phyloP scores from a whole-genome alignment of 2,113 vertebrate genomes.

The Clupea harengus region DNA sequence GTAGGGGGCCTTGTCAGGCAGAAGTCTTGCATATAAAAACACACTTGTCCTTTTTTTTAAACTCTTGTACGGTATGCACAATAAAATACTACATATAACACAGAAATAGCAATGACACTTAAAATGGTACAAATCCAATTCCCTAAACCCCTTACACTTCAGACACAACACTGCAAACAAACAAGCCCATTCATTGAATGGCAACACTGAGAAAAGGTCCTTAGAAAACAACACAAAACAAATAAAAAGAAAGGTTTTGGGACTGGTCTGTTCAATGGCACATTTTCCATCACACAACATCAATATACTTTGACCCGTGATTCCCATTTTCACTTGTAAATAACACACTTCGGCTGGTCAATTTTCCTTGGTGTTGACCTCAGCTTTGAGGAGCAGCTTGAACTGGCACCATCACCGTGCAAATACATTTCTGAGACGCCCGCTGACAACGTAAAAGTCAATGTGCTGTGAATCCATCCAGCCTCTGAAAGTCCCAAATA shows the following conservation, averaged over 20 bases:
- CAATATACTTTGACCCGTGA: neutral
- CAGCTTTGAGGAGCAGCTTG: neutral
- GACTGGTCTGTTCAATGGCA: neutral
- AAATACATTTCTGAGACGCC: neutral
- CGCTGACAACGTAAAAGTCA: neutral
- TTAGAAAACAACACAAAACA: neutral
- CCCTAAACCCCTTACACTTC: neutral
- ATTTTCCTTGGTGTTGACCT: neutral
- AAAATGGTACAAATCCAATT: slow-evolving; percentile 25
- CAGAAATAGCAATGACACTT: slow-evolving; percentile 17
- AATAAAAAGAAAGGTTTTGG: neutral
- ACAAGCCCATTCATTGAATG: neutral
- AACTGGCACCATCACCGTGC: neutral
- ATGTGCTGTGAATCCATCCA: neutral
- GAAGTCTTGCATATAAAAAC: slow-evolving; percentile 75
- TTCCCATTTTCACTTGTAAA: neutral
- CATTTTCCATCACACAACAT: neutral
- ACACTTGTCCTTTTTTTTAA: slow-evolving; percentile 48
- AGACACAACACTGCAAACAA: slow-evolving; percentile 3
- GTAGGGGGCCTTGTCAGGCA: slow-evolving; percentile 34
- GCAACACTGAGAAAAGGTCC: neutral
- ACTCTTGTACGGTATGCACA: slow-evolving; percentile 24
- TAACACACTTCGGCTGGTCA: neutral
- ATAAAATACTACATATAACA: slow-evolving; percentile 34
- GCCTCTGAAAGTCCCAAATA: neutral